phyloP scores from a whole-genome alignment of 2,113 vertebrate species.

The Pungitius pungitius region DNA sequence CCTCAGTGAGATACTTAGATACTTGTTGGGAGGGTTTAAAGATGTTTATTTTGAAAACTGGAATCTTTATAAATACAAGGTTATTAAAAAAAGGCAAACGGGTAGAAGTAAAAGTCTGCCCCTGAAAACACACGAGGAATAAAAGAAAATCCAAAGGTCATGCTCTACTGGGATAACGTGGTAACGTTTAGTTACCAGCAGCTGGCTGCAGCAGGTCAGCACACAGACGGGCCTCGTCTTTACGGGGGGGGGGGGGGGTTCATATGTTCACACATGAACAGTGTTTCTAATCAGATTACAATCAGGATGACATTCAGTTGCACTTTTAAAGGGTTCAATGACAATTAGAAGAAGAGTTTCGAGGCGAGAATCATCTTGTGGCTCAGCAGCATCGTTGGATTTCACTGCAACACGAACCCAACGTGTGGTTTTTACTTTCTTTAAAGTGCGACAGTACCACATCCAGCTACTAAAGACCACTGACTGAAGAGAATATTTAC shows the following conservation, averaged over 20 bases:
- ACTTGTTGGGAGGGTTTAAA: not conserved
- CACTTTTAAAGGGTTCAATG: slow-evolving; percentile 37
- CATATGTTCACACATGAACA: not conserved
- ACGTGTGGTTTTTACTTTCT: not conserved
- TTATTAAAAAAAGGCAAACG: slow-evolving; percentile 9
- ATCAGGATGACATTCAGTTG: slow-evolving; percentile 64
- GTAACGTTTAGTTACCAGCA: not conserved
- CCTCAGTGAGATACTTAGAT: not conserved
- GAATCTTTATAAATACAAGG: not conserved
- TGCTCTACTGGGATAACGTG: slow-evolving; percentile 44
- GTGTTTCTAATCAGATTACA: slow-evolving; percentile 47
- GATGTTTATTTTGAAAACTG: slow-evolving; percentile 13
- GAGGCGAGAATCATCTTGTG: not conserved
- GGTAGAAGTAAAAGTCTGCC: not conserved
- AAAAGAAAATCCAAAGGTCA: slow-evolving; percentile 1
- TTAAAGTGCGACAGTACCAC: slow-evolving; percentile 50
- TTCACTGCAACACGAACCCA: not conserved
- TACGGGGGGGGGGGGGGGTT: not conserved
- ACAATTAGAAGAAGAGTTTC: slow-evolving; percentile 1
- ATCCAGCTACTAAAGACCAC: not conserved
- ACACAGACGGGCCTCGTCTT: not conserved
- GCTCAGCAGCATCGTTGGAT: no score
- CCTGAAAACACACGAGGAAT: not conserved
- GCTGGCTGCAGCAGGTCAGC: slow-evolving; percentile 14
- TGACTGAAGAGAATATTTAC: not conserved